phyloP scores from a whole-genome alignment of 2,797 vertebrate genomes.

The Lacerta bilineata region DNA sequence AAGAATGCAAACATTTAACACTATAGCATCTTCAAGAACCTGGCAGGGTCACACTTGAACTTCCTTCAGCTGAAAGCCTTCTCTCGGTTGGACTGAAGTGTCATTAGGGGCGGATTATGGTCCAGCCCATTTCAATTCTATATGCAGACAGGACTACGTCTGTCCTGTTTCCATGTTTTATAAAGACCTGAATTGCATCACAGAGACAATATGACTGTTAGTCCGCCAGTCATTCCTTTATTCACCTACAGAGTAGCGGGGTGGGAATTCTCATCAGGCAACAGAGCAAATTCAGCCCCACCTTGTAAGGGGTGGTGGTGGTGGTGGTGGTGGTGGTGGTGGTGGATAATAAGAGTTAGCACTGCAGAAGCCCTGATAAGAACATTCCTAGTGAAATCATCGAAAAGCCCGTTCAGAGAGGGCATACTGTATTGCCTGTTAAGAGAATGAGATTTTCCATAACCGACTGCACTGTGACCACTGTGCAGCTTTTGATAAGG shows the following conservation, averaged over 20 bases:
- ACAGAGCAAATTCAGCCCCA: not conserved
- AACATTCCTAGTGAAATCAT: slow-evolving; percentile 43
- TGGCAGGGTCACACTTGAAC: too few species aligned
- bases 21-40: too few species aligned
- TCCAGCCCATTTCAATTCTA: too few species aligned
- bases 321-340: not conserved
- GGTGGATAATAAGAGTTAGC: not conserved
- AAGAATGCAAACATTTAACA: too few species aligned
- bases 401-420: slow-evolving; percentile 44
- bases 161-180: not conserved
- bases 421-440: slow-evolving; percentile 31
- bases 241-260: slow-evolving; percentile 6
- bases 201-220: not conserved
- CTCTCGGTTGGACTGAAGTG: too few species aligned
- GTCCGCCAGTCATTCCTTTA: not conserved
- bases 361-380: not conserved
- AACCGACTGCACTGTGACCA: slow-evolving; percentile 22
- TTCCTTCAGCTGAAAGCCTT: too few species aligned
- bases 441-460: slow-evolving; percentile 14
- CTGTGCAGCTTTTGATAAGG: not conserved
- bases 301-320: not conserved
- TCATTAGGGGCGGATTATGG: too few species aligned
- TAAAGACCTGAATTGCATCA: not conserved
- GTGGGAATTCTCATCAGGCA: too few species aligned
- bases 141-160: too few species aligned